phyloP scores from a whole-genome alignment of 2,797 vertebrate genomes.

The Perodicticus potto region DNA sequence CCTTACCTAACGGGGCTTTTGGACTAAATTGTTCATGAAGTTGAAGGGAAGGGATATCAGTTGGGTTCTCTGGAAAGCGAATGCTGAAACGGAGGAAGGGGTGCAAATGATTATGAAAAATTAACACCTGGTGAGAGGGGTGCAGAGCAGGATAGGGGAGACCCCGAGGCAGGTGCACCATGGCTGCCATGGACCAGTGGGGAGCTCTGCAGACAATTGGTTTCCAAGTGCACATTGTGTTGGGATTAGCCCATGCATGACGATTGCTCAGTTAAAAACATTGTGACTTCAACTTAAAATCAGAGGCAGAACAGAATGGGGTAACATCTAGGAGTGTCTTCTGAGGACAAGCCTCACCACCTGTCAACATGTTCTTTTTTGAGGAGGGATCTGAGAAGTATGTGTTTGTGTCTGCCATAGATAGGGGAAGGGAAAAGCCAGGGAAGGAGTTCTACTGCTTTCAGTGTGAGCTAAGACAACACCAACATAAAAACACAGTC shows the following conservation, averaged over 20 bases:
- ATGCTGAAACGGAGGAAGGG: background rate
- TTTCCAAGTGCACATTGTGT: background rate
- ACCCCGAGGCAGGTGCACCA: background rate
- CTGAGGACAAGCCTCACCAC: background rate
- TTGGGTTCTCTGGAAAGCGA: background rate
- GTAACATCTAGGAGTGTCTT: no score
- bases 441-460: background rate
- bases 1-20: background rate
- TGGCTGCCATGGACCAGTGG: no score
- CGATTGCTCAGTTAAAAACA: background rate
- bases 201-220: background rate
- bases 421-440: background rate
- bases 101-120: background rate
- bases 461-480: background rate
- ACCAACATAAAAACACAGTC: background rate
- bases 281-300: background rate
- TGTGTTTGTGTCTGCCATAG: background rate
- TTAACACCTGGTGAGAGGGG: no score
- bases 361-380: background rate
- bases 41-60: fast-evolving
- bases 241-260: background rate
- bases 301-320: background rate
- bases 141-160: background rate
- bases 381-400: background rate
- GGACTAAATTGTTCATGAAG: background rate